These are phyloP conservation scores for Formica aserva DNA, from an alignment of 2,888 invertebrate species.

Conservation along the genomic window DNA sequence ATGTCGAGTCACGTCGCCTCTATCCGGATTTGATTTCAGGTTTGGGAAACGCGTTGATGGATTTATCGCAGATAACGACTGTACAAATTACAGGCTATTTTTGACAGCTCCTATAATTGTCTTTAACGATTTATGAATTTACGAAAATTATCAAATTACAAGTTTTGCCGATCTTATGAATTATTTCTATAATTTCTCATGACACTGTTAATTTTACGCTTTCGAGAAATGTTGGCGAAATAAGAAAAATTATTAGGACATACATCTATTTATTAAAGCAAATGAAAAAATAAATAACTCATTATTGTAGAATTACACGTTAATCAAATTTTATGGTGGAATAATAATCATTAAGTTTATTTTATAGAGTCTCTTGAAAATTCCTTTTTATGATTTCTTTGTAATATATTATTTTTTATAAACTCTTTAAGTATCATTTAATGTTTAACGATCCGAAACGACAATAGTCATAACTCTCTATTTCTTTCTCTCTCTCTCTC, in stretches of 20 bases:
- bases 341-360: neutral
- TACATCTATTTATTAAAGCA: neutral
- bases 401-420: neutral
- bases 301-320: too few species aligned
- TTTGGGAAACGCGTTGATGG: conserved; percentile 40
- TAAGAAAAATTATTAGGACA: neutral
- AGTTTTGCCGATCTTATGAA: neutral
- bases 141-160: neutral
- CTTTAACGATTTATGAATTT: conserved; percentile 30
- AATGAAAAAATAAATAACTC: conserved; percentile 4
- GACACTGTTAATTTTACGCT: conserved; percentile 1
- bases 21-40: conserved; percentile 52
- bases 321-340: neutral
- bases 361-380: neutral
- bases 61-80: conserved; percentile 47
- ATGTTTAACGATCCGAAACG: conserved; percentile 2
- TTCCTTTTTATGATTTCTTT: neutral
- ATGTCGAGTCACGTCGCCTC: conserved; percentile 77
- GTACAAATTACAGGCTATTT: conserved; percentile 25
- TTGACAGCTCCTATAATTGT: neutral
- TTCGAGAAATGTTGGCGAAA: neutral
- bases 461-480: neutral
- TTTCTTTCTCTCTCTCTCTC: neutral
- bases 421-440: neutral
- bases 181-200: conserved; percentile 8